Conservation (phyloP, 2,113 vertebrate genomes). For the Lipotes vexillifer region DNA sequence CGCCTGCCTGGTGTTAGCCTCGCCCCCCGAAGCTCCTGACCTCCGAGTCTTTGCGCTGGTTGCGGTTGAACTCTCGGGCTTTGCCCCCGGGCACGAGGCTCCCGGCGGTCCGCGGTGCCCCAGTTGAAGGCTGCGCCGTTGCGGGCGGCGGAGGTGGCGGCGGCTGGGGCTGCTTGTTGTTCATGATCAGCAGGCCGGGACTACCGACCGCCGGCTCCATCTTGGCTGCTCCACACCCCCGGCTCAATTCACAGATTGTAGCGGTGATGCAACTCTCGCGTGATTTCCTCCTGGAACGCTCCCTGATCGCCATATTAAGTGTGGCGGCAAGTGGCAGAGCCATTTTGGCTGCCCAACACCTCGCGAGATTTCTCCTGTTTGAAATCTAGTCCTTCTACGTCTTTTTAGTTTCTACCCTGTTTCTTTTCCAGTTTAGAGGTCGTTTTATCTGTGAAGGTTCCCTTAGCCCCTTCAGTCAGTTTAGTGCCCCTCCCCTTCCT, state of each 20-base stretch:
- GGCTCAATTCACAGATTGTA: constrained; percentile 1
- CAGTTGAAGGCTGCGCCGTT: constrained; percentile 22
- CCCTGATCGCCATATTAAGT: constrained; percentile 70
- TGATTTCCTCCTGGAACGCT: constrained; percentile 21
- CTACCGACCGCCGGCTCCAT: constrained; percentile 86
- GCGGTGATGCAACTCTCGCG: constrained; percentile 66
- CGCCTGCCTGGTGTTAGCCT: neutral
- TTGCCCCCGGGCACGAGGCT: constrained; percentile 80
- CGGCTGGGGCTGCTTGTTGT: constrained; percentile 89
- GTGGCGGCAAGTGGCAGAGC: constrained; percentile 52
- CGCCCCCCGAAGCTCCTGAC: constrained; percentile 76
- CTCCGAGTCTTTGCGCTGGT: constrained; percentile 95
- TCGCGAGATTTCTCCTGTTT: rapidly evolving
- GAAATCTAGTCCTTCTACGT: rapidly evolving
- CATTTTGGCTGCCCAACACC: neutral
- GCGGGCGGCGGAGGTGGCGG: constrained; percentile 58
- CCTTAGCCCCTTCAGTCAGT: neutral
- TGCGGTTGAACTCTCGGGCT: constrained; percentile 88
- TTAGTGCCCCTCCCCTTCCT: neutral
- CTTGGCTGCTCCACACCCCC: constrained; percentile 71
- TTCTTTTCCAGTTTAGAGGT: neutral
- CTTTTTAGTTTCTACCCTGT: neutral
- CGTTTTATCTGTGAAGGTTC: neutral
- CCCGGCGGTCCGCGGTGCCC: constrained; percentile 43
- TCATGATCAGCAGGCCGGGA: constrained; percentile 79